Evolutionary conservation across 2,797 vertebrate genomes (phyloP), one percentile per base, ranked within the genome.

Genomic region (Micromesistius poutassou): DNA sequence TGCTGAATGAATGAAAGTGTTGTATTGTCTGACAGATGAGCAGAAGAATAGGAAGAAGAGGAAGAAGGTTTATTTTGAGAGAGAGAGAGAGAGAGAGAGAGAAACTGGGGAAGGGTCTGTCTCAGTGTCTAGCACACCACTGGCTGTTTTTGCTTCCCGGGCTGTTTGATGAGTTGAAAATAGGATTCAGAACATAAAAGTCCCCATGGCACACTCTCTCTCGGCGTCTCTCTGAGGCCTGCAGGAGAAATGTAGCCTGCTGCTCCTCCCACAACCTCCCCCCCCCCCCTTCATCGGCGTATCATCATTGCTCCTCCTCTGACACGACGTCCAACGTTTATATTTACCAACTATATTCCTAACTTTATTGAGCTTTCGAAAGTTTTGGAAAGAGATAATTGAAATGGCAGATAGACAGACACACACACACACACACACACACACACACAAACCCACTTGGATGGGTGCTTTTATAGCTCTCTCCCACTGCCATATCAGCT

Each of bases 101-200:
- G 42, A 46, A 19, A 46, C 42, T 46, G 42, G 42, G 12, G 12
- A 46, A 16, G 42, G 42, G 2, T 13, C 42, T 13, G 12, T 13
- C 42, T 13, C 46, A 55, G 36, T 36, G 46, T 22, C 46, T 50
- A 19, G 46, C 55, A 62, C 55, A 62, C n/a, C n/a, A 7, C 55
- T 62, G n/a, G 55, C 7, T 25, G 55, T 9, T 62, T 62, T n/a
- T 38, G 55, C 55, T 62, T 62, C n/a, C 55, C n/a, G n/a, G 55
- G 55, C 55, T 62, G 55, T 62, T 62, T 62, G 55, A 62, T 62
- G 55, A 62, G 55, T 25, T 62, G 55, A 62, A 62, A 62, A 62
- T 62, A 62, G 55, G 55, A 62, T n/a, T 62, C 55, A 62, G 55
- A 62, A 62, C 55, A 62, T 62, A 22, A 62, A 62, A 3, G n/a